Evolutionary conservation across 2,888 invertebrate species (phyloP).

Genomic region (Taphrorychus bicolor): DNA sequence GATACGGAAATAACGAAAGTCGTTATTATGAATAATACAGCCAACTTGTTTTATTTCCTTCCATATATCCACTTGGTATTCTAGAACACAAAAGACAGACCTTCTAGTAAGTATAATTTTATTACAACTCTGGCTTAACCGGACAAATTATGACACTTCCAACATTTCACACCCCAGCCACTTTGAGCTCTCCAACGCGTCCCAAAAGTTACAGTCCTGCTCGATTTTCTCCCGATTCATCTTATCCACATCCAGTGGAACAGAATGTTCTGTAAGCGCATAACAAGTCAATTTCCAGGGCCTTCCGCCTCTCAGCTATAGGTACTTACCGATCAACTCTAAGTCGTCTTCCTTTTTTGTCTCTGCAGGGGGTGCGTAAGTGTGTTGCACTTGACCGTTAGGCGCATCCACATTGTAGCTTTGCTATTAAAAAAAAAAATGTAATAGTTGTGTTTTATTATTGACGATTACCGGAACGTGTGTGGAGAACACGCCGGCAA

Average conservation of each 20-base stretch:
- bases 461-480: background rate
- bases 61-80: no score
- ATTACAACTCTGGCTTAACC: background rate
- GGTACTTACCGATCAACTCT: constrained; percentile 71
- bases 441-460: background rate
- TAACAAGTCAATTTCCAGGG: background rate
- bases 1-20: no score
- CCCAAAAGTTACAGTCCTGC: constrained; percentile 80
- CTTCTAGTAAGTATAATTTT: no score
- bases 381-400: constrained; percentile 26
- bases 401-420: constrained; percentile 59
- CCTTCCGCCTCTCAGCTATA: no score
- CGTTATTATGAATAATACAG: no score
- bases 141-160: constrained; percentile 57
- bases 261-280: constrained; percentile 73
- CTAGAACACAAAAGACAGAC: no score
- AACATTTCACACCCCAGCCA: constrained; percentile 82
- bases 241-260: constrained; percentile 75
- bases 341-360: constrained; percentile 68
- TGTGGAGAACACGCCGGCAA: no score
- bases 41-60: no score
- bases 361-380: constrained; percentile 20
- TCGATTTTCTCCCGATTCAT: constrained; percentile 79
- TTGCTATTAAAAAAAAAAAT: constrained; percentile 57
- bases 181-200: constrained; percentile 80